Base-by-base conservation (phyloP, 2,797 vertebrate species). In the Danio choprae region DNA sequence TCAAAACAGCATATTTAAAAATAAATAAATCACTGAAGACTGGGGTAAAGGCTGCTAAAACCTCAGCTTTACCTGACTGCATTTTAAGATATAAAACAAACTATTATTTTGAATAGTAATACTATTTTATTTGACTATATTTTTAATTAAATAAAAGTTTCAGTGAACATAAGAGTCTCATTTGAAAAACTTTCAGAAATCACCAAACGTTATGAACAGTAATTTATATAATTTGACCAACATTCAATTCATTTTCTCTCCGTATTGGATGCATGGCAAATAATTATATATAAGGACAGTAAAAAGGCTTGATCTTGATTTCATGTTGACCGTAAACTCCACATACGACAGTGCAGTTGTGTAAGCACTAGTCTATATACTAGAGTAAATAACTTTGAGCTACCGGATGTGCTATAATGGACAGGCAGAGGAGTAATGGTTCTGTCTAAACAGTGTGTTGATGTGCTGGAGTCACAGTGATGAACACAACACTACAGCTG, bases 401-500 rank as follows among this genome's bases (percentile, higher is more conserved):
- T 55, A n/a, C 55, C 40, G 67, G 29, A 44, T 56, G 13, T 73
- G 48, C 43, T 29, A 29, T 48, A 38, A 62, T 40, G 16, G 43
- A 60, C 72, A 74, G 43, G 44, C 53, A 29, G 8, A 83, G 43
- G 22, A 22, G 51, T 22, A 65, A 71, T 69, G 41, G 11, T 38
- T 75, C 18, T 43, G 40, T 18, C 40, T 48, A 56, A 81, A 77
- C 20, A 73, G 55, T 9, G 56, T 43, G 60, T 51, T 58, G 43
- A 77, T 77, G 64, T 43, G 53, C 10, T 63, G 8, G 22, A 38
- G 76, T 20, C 63, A n/a, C 64, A 59, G 29, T 5, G n/a, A 48
- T 46, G 36, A 48, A 62, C 55, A 81, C 43, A 40, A 67, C 62
- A 67, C 7, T 29, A 68, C 53, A 63, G 76, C 58, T 50, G 38